Percentiles rank a stretch among this genome's conserved stretches.
Evolutionary conservation across 2,113 vertebrate genomes (phyloP).

Genomic region (Thalassarche chlororhynchos): DNA sequence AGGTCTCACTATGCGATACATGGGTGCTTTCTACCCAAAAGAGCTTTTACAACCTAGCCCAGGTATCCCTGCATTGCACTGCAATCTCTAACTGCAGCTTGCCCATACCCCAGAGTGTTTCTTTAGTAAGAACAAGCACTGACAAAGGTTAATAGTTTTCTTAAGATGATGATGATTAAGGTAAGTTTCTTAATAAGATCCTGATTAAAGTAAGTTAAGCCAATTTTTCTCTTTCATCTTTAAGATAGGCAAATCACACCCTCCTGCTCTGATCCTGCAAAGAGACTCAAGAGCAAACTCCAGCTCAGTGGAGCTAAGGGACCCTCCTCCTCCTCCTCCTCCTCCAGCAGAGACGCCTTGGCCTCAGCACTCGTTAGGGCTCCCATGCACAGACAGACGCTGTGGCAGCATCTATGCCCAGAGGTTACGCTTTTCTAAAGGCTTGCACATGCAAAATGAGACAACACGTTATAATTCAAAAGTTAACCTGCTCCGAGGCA

Average conservation of each 20-base stretch:
- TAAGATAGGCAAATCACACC: neutral
- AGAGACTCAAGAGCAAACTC: neutral
- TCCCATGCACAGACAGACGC: neutral
- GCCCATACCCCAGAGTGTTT: neutral
- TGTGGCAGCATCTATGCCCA: neutral
- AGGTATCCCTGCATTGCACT: neutral
- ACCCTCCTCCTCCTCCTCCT: neutral
- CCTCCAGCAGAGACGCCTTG: neutral
- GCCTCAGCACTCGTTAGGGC: neutral
- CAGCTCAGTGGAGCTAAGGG: neutral
- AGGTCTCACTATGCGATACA: neutral
- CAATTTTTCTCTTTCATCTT: slow-evolving; percentile 27
- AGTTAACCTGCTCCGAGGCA: neutral
- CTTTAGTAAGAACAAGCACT: neutral
- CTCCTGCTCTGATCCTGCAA: neutral
- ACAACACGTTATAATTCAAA: neutral
- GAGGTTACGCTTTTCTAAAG: neutral
- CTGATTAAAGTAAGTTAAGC: neutral
- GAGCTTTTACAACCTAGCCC: neutral
- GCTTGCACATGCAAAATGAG: neutral
- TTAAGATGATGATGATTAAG: neutral
- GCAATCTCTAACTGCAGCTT: neutral
- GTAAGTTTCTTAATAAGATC: neutral
- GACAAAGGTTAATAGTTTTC: neutral
- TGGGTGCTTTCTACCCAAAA: neutral